Evolutionary conservation across 2,113 vertebrate genomes (phyloP), one percentile per base, ranked within the genome.

Genomic region (Ceyx melanurus): DNA sequence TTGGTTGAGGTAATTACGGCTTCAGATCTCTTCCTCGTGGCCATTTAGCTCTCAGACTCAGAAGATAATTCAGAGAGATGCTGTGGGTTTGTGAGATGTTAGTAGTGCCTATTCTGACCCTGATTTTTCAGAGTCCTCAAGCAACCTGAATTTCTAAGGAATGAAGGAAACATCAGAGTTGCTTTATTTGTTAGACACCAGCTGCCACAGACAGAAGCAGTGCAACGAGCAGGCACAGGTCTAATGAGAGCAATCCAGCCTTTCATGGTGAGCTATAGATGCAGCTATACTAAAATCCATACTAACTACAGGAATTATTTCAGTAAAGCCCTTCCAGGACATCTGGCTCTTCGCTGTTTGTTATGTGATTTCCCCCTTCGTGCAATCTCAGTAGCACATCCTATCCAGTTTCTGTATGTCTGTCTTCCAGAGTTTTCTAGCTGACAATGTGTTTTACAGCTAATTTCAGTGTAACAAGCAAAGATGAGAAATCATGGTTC

Each of bases 1-100:
- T 89, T 51, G 33, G 58, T 23, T 89, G 86, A 96, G 58, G 86
- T 89, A 95, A 95, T 96, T 96, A 89, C 21, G 81, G 86, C 67
- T 94, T 90, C 77, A 93, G 46, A 87, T 84, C 58, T 89, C 92
- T 91, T 91, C 77, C 74, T 89, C 1, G 0, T 90, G 89, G 95
- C 90, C 46, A 2, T 95, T 94, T 93, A 90, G 51, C 43, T 89
- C 46, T 76, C 31, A 56, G 81, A 84, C 92, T 89, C 89, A 92
- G 82, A 88, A 92, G 94, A 92, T 58, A 85, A 25, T 85, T 93
- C 66, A 42, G n/a, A 89, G 57, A 82, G 58, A 73, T 18, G 35
- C 54, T 62, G 8, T 26, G 56, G 35, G 20, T 93, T 89, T 89
- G 45, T 40, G 45, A 82, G 22, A 60, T 82, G 57, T 79, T 85